Conservation (phyloP, 1,140 invertebrate genomes). For the Brachionus manjavacas region DNA sequence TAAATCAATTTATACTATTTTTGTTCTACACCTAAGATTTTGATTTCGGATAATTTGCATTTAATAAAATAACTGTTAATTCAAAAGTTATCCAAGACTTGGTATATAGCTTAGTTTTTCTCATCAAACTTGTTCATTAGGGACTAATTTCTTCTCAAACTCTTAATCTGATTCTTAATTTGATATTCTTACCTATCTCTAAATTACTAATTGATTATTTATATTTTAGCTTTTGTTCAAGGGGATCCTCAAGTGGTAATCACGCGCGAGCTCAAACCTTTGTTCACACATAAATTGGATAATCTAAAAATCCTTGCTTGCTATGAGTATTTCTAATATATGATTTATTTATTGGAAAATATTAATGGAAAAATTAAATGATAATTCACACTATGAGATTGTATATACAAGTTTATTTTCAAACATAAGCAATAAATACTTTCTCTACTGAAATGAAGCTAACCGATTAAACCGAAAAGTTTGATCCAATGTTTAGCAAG, state of each 20-base stretch:
- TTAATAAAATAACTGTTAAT: conserved; percentile 22
- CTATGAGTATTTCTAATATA: not conserved
- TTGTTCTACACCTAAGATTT: not conserved
- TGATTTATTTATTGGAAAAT: not conserved
- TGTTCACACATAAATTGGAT: not conserved
- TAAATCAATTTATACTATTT: conserved; percentile 26
- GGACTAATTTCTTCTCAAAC: not conserved
- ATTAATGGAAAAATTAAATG: not conserved
- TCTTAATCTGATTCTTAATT: not conserved
- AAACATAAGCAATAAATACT: not conserved
- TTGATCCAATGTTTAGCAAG: not conserved
- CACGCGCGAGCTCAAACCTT: not conserved
- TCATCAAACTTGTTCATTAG: not conserved
- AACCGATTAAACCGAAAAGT: not conserved
- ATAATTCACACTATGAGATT: conserved; percentile 21
- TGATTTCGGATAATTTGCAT: conserved; percentile 19
- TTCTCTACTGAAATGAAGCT: not conserved
- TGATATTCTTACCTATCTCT: not conserved
- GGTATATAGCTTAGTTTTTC: not conserved
- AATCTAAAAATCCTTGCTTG: not conserved
- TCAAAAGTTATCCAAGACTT: not conserved
- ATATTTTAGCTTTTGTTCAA: not conserved
- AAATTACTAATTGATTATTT: not conserved
- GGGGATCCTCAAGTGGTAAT: conserved; percentile 7
- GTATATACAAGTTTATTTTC: not conserved